phyloP scores from a whole-genome alignment of 1,140 invertebrate genomes.

The Megalopta genalis region DNA sequence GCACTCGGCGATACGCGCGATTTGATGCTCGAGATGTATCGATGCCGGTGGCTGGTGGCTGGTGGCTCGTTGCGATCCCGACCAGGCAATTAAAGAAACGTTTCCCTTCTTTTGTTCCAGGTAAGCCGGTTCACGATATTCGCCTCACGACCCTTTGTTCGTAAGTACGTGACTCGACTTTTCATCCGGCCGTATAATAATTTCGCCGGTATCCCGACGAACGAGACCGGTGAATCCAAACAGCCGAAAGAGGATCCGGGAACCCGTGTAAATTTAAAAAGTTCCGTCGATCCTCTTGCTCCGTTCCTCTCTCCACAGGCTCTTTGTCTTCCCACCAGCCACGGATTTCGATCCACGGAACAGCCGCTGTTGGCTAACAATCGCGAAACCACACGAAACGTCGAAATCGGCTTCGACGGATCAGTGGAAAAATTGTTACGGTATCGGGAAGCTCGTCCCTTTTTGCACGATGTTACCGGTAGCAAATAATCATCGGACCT shows the following conservation, averaged over 20 bases:
- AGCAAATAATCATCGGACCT: too few species aligned
- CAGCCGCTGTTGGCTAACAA: neutral
- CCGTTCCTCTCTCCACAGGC: neutral
- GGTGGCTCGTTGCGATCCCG: neutral
- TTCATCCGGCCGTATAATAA: neutral
- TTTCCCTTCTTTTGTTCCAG: slow-evolving; percentile 47
- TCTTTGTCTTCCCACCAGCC: neutral
- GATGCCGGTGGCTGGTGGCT: neutral
- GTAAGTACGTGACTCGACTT: slow-evolving; percentile 48
- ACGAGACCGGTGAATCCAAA: slow-evolving; percentile 18
- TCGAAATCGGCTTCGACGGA: neutral
- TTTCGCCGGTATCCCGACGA: slow-evolving; percentile 10
- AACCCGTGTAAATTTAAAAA: slow-evolving; percentile 47
- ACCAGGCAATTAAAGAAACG: slow-evolving; percentile 5
- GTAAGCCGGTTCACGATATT: slow-evolving; percentile 42
- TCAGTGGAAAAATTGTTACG: neutral
- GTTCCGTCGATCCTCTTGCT: neutral
- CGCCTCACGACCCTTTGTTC: neutral
- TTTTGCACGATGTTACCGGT: too few species aligned
- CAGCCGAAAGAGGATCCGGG: slow-evolving; percentile 22
- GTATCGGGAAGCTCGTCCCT: neutral
- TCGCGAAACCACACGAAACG: neutral
- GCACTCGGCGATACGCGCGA: neutral
- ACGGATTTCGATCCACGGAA: neutral
- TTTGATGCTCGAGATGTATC: neutral